phyloP scores from a whole-genome alignment of 2,113 vertebrate species.

The Hystrix brachyura region DNA sequence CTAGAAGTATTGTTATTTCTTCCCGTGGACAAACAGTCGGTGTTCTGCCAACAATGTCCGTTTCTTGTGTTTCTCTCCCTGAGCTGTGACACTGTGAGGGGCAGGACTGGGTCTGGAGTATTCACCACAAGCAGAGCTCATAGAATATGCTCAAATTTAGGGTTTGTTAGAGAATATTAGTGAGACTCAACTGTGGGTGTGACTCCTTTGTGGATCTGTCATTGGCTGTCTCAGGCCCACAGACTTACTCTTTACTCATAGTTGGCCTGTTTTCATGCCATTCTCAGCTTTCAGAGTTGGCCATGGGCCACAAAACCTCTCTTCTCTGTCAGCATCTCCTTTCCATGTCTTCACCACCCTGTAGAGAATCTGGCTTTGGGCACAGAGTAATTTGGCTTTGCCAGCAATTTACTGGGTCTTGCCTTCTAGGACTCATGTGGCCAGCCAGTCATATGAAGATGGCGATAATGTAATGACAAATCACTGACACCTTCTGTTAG shows the following conservation, averaged over 20 bases:
- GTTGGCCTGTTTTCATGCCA: background rate
- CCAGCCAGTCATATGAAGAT: conserved; percentile 52
- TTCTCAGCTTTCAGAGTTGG: background rate
- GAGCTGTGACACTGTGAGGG: background rate
- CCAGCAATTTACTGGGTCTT: conserved; percentile 50
- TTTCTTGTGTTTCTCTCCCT: background rate
- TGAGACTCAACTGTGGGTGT: background rate
- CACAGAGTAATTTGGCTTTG: conserved; percentile 38
- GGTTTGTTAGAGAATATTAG: background rate
- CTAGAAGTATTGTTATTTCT: background rate
- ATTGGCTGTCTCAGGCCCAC: background rate
- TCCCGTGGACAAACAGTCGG: background rate
- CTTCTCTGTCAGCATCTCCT: conserved; percentile 17
- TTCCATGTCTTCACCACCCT: background rate
- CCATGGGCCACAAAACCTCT: background rate
- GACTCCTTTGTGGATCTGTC: background rate
- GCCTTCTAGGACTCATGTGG: conserved; percentile 39
- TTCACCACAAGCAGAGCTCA: background rate
- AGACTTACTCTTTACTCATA: background rate
- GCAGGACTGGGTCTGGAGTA: background rate
- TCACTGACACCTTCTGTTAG: conserved; percentile 56
- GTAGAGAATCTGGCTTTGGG: background rate
- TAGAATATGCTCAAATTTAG: background rate
- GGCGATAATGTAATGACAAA: background rate
- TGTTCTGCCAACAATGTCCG: background rate